Base-by-base conservation (phyloP, 2,888 invertebrate species). In the Philopedon plagiatum region DNA sequence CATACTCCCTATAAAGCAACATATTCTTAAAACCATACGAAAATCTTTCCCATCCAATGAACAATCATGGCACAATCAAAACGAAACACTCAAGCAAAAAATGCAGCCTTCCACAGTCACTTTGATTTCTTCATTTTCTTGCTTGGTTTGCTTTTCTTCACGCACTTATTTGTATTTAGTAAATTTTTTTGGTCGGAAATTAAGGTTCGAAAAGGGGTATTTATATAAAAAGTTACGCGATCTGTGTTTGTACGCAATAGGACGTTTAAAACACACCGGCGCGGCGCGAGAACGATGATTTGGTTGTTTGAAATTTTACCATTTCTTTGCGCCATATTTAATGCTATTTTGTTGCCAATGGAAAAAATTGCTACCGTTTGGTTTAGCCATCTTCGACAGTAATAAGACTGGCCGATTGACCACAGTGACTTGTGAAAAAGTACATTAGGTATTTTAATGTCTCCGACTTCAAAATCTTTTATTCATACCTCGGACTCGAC, bases 51-150 rank as follows among this genome's bases (percentile, higher is more conserved):
- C 19, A 21, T 7, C n/a, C 13, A 54, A 65, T 71, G 82, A 82
- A 78, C 82, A 82, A 82, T 78, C 83, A 84, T 83, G 84, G 84
- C 84, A 83, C 83, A 81, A 82, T 79, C 81, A 81, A 80, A 82
- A 81, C 68, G 13, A 80, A 78, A 81, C 81, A 82, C 82, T 79
- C 67, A 67, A 67, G 51, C 44, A 54, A 62, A 62, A 66, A 72
- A 72, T 63, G 72, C 72, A 72, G 49, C 68, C 67, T 72, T 72
- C 63, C 67, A 62, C 62, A 72, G 61, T 54, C 56, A 56, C 66
- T 34, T 49, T 23, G 19, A 13, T 49, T 51, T 57, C 26, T 62
- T 34, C 34, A 18, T 34, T 46, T 62, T 26, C 44, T 39, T 57
- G 21, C 54, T 46, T 62, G 44, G 44, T 19, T 56, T 44, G 56